Percentiles rank a stretch among this genome's conserved stretches.
Evolutionary conservation across 2,113 vertebrate species (phyloP).

Genomic region (Tautogolabrus adspersus): DNA sequence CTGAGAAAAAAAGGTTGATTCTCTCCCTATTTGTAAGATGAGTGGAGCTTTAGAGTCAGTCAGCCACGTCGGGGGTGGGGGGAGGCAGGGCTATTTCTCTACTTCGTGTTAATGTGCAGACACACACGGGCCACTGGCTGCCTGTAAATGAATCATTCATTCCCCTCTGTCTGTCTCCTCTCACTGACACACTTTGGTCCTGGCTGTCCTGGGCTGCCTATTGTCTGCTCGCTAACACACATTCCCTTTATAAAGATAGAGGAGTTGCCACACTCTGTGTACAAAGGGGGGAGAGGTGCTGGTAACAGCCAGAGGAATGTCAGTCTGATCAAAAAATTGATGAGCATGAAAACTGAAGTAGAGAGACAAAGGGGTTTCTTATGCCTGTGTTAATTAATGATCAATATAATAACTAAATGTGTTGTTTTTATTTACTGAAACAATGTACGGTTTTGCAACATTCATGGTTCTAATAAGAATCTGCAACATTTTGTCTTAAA

Average conservation of each 20-base stretch:
- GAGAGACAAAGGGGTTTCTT: neutral
- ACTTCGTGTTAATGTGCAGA: slow-evolving; percentile 51
- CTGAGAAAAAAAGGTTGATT: too few species aligned
- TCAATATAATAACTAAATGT: neutral
- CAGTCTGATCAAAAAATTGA: slow-evolving; percentile 9
- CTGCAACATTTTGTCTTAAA: too few species aligned
- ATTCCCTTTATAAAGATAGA: slow-evolving; percentile 15
- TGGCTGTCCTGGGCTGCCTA: slow-evolving; percentile 18
- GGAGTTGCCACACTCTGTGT: slow-evolving; percentile 9
- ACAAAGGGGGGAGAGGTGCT: slow-evolving; percentile 3
- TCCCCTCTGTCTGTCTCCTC: slow-evolving; percentile 59
- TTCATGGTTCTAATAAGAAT: neutral
- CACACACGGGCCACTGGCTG: slow-evolving; percentile 55
- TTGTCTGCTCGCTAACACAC: slow-evolving; percentile 52
- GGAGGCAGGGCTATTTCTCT: slow-evolving; percentile 1
- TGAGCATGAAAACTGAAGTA: slow-evolving; percentile 9
- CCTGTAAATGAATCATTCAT: slow-evolving; percentile 78
- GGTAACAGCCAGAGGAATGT: slow-evolving; percentile 25
- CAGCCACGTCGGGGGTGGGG: neutral
- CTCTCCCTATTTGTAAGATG: neutral
- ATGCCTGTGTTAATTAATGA: slow-evolving; percentile 25
- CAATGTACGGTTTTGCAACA: neutral
- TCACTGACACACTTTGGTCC: slow-evolving; percentile 60
- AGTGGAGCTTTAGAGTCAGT: neutral
- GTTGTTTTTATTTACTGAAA: slow-evolving; percentile 14